Conservation (phyloP, 2,113 vertebrate species). For the Chloroceryle aenea region DNA sequence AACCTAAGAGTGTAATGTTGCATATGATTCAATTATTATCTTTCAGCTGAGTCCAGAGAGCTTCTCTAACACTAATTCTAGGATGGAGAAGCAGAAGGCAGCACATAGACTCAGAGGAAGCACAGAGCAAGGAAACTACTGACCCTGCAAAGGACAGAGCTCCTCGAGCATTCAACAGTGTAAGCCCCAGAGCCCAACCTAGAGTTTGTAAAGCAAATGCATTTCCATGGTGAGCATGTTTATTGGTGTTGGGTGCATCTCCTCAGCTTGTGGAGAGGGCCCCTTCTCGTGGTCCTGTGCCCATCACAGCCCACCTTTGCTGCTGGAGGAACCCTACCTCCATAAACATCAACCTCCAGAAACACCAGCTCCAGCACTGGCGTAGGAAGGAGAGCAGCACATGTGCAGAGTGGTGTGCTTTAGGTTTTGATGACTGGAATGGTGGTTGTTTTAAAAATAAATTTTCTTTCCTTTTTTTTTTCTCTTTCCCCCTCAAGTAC, state of each 20-base stretch:
- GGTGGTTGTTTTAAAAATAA: background rate
- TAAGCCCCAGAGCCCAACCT: background rate
- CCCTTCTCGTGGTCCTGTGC: accelerated
- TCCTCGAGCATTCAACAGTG: background rate
- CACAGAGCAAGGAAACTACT: background rate
- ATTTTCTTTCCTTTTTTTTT: background rate
- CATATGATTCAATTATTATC: conserved; percentile 50
- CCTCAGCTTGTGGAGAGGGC: background rate
- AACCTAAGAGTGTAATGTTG: conserved; percentile 38
- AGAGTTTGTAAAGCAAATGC: background rate
- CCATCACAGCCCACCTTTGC: background rate
- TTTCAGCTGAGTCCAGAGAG: conserved; percentile 13
- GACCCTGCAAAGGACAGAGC: background rate
- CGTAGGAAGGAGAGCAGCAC: background rate
- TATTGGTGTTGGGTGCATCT: background rate
- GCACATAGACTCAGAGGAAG: background rate
- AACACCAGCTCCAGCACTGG: background rate
- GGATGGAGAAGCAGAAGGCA: background rate
- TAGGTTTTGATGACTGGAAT: accelerated
- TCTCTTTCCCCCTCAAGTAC: background rate
- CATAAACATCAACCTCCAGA: accelerated
- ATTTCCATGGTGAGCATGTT: background rate
- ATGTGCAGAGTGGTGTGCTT: background rate
- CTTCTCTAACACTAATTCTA: background rate
- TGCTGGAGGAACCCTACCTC: background rate